A percentile compares a stretch with the other conserved stretches of the same genome.
Evolutionary conservation across 2,888 invertebrate genomes (phyloP).

Genomic region (Hylaea fasciaria): DNA sequence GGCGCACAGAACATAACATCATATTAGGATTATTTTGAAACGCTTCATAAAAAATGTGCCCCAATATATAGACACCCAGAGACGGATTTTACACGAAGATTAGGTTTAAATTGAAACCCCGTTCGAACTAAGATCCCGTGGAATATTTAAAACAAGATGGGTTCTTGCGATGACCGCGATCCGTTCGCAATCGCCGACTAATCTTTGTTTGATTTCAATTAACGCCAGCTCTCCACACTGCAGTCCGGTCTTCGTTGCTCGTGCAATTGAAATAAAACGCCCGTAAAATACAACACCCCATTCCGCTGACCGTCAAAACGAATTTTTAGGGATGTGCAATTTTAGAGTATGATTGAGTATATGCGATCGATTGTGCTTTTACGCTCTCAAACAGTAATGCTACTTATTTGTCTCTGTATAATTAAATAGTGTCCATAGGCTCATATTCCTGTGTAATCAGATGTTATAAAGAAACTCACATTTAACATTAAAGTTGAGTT

Average conservation of each 20-base stretch:
- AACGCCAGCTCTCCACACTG: conserved; percentile 52
- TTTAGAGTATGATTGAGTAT: no score
- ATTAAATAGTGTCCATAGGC: no score
- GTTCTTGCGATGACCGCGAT: conserved; percentile 60
- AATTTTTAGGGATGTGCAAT: no score
- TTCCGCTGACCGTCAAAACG: neutral
- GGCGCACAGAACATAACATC: no score
- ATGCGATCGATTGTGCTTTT: no score
- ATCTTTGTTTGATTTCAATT: conserved; percentile 82
- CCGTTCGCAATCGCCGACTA: conserved; percentile 65
- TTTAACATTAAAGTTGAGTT: no score
- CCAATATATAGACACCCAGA: neutral
- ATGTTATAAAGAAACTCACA: no score
- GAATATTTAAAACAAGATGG: conserved; percentile 56
- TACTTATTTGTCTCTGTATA: no score
- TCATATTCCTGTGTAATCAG: no score
- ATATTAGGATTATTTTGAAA: no score
- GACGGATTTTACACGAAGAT: conserved; percentile 5
- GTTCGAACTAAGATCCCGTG: conserved; percentile 24
- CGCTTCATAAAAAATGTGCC: no score
- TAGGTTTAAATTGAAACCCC: conserved; percentile 26
- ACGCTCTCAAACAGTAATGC: no score
- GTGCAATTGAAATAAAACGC: conserved; percentile 19
- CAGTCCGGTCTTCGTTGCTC: conserved; percentile 33
- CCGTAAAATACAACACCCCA: neutral